These are phyloP conservation scores for Bombus pascuorum DNA, from an alignment of 1,140 invertebrate genomes.

Conservation along the genomic window DNA sequence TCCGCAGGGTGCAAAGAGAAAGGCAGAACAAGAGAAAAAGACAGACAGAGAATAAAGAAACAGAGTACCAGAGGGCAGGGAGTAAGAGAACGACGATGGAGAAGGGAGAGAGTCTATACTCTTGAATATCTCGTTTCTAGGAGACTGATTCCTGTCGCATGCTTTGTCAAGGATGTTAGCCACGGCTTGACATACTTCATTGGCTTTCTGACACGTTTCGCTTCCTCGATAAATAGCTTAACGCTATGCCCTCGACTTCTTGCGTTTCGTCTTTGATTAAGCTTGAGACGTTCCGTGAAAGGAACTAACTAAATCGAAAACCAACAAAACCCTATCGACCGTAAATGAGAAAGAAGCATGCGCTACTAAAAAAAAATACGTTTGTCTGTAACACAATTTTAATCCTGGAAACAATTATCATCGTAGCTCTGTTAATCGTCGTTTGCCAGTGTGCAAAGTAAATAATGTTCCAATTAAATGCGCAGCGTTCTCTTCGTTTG, in stretches of 20 bases:
- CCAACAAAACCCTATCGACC: background rate
- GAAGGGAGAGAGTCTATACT: background rate
- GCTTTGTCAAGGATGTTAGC: constrained; percentile 37
- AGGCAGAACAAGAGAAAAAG: constrained; percentile 36
- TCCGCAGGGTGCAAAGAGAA: constrained; percentile 57
- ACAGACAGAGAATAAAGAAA: background rate
- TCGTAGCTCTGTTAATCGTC: background rate
- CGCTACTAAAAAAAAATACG: background rate
- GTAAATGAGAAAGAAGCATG: constrained; percentile 17
- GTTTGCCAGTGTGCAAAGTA: background rate
- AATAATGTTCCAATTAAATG: background rate
- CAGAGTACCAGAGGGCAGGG: background rate
- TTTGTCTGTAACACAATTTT: background rate
- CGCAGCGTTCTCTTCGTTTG: background rate
- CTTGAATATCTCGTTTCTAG: constrained; percentile 17
- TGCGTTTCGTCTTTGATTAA: background rate
- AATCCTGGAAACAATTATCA: background rate
- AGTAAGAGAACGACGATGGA: background rate
- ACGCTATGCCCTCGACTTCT: background rate
- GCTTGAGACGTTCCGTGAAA: background rate
- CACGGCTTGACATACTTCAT: constrained; percentile 54
- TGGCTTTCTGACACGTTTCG: background rate
- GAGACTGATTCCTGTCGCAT: constrained; percentile 40
- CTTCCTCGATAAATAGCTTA: background rate
- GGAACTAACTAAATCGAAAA: background rate